Evolutionary conservation across 2,888 invertebrate species (phyloP).

Genomic region (Keiferia lycopersicella): DNA sequence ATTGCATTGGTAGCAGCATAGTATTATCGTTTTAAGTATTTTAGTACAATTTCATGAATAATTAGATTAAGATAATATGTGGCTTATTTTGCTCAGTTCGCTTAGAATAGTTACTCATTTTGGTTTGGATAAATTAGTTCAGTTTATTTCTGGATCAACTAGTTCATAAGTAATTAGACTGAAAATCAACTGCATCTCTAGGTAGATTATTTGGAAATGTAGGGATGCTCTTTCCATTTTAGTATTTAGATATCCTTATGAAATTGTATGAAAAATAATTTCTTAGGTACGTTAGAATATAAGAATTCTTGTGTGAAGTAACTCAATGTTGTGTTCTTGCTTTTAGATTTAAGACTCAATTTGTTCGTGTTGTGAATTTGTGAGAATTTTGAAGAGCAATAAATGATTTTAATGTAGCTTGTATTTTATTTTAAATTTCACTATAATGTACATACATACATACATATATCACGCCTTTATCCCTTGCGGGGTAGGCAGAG

Average conservation of each 20-base stretch:
- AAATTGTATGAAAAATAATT: neutral
- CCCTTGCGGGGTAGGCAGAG: too few species aligned
- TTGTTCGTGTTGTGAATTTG: conserved; percentile 4
- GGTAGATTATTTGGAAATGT: neutral
- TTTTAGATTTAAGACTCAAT: neutral
- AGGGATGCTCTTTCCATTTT: neutral
- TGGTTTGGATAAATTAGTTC: neutral
- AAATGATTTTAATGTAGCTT: neutral
- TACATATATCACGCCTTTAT: too few species aligned
- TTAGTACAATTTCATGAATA: neutral
- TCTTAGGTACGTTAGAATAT: too few species aligned
- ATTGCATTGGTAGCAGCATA: too few species aligned
- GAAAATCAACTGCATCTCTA: too few species aligned
- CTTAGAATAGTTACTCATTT: neutral
- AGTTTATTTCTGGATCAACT: neutral
- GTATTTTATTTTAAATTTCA: neutral
- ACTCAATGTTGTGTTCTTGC: neutral
- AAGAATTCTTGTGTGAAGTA: neutral
- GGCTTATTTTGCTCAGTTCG: neutral
- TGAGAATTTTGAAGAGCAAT: neutral
- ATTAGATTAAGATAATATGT: neutral
- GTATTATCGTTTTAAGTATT: neutral
- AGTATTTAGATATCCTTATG: neutral
- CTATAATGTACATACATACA: too few species aligned
- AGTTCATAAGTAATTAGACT: neutral